Evolutionary conservation across 2,113 vertebrate species (phyloP), one percentile per base, ranked within the genome.

Genomic region (Salvelinus fontinalis): DNA sequence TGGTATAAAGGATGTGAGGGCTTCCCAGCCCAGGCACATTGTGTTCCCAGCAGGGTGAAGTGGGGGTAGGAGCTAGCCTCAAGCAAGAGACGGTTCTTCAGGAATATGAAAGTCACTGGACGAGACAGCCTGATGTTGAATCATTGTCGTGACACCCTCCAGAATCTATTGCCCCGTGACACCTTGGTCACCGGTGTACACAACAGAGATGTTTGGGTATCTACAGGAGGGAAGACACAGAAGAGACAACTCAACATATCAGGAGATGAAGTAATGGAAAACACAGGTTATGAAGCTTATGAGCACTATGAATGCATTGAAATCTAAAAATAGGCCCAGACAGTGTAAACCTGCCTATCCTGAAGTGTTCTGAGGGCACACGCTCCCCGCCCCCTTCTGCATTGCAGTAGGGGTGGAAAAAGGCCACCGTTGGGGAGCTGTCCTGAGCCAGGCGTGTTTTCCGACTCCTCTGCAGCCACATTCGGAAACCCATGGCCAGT

Each of bases 1-100:
- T 0, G 97, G 97, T 68, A 94, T 90, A 1, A 94, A 94, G 29
- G 95, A 91, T 0, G 87, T 85, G 70, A 99, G 94, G 1, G 97
- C 97, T 91, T 99, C 96, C 95, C 95, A 98, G 74, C 95, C 97
- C 0, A 99, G 93, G 57, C 97, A 88, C 79, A 98, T 79, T 5
- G 97, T 98, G 5, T 97, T 97, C 96, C 96, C 82, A 99, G 91
- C 83, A 99, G 88, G 69, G 97, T 98, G 83, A 98, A 97, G 89
- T 96, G 90, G 1, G 96, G 96, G 81, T 97, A 99, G 2, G 89
- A 89, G 12, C 83, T 85, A 44, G 96, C 95, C 90, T 98, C 96
- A 82, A 99, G 95, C 34, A 98, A 91, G 22, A 91, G 79, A 2
- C 96, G 94, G 73, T 92, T 95, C 68, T 84, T 91, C 80, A 99